Evolutionary conservation across 2,113 vertebrate genomes (phyloP).

Genomic region (Myrmecophaga tridactyla): DNA sequence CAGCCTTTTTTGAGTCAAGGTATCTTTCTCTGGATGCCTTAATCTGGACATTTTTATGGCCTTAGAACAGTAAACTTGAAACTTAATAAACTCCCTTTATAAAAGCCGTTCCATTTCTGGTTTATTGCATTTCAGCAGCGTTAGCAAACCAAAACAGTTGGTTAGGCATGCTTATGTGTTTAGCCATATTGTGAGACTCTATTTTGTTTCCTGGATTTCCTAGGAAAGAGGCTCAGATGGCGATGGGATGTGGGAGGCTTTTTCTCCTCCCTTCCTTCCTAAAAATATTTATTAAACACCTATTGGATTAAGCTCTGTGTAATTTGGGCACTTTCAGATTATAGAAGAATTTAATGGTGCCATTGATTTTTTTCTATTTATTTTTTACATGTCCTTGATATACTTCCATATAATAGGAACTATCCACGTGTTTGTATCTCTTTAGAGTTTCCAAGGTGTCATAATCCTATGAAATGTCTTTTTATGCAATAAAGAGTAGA

Average conservation of each 20-base stretch:
- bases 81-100: too few species aligned
- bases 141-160: too few species aligned
- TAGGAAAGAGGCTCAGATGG: not conserved
- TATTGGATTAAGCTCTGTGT: not conserved
- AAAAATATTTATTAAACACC: not conserved
- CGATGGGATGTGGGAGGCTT: not conserved
- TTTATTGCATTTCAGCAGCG: too few species aligned
- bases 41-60: too few species aligned
- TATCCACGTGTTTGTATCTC: not conserved
- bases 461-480: not conserved
- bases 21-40: too few species aligned
- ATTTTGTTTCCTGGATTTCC: not conserved
- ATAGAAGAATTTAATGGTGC: not conserved
- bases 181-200: not conserved
- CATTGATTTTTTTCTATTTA: not conserved
- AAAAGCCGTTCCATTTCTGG: too few species aligned
- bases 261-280: not conserved
- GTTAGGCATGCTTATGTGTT: not conserved
- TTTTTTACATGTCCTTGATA: not conserved
- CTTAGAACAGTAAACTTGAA: too few species aligned
- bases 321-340: not conserved
- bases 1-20: too few species aligned
- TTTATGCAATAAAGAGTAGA: not conserved
- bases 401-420: not conserved
- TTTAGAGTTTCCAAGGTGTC: not conserved